phyloP scores from a whole-genome alignment of 2,797 vertebrate genomes.

The Intellagama lesueurii region DNA sequence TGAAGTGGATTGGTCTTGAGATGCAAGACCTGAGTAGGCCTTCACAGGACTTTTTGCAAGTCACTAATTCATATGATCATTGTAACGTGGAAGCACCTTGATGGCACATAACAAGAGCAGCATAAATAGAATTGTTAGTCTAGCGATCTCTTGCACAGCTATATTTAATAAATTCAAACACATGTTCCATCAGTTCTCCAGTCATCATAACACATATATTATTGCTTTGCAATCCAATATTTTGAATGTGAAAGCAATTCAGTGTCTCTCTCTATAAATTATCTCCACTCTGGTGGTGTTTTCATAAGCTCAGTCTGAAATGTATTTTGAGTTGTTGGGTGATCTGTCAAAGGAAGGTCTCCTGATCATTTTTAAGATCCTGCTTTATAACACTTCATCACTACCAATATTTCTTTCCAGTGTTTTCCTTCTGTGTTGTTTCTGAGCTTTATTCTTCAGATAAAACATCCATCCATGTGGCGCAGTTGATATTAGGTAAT shows the following conservation, averaged over 20 bases:
- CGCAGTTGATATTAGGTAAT: background rate
- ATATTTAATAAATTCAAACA: background rate
- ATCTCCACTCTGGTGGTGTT: background rate
- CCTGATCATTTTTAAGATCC: constrained; percentile 18
- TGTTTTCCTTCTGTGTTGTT: constrained; percentile 2
- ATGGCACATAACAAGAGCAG: no score
- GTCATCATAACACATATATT: background rate
- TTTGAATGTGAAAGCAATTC: background rate
- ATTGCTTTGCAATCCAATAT: background rate
- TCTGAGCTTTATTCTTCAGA: background rate
- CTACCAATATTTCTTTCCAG: constrained; percentile 5
- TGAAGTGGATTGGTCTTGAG: no score
- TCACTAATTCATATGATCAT: no score
- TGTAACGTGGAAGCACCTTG: no score
- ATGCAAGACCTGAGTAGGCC: no score
- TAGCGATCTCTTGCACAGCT: background rate
- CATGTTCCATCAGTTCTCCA: background rate
- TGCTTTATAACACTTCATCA: background rate
- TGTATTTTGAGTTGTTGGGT: background rate
- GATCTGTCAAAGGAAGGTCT: constrained; percentile 34
- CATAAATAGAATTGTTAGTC: background rate
- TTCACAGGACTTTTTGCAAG: no score
- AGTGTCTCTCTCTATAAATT: background rate
- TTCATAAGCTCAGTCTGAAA: constrained; percentile 5
- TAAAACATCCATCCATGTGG: background rate